These are phyloP conservation scores for Napeogenes sylphis DNA, from an alignment of 2,888 invertebrate species.

Conservation along the genomic window DNA sequence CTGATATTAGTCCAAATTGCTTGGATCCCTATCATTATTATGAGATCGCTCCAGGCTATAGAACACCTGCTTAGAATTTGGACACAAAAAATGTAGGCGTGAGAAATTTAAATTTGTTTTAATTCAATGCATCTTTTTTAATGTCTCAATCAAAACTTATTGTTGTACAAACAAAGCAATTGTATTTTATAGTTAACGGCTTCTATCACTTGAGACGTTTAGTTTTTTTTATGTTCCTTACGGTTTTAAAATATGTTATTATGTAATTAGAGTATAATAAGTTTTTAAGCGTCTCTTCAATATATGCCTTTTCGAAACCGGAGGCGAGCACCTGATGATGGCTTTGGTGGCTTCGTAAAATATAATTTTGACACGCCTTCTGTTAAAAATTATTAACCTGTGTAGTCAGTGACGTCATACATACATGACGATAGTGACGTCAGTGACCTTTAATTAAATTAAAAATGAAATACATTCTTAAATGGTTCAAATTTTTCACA, in stretches of 20 bases:
- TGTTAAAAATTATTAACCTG: conserved; percentile 22
- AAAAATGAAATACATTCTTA: not conserved
- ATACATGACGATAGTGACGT: not conserved
- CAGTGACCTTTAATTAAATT: conserved; percentile 4
- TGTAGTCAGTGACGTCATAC: conserved; percentile 1
- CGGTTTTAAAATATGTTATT: not conserved
- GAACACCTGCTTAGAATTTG: conserved; percentile 45
- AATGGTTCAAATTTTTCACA: not conserved
- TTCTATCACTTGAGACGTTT: conserved; percentile 13
- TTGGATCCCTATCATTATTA: conserved; percentile 69
- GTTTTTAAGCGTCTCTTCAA: not conserved
- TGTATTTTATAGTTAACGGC: conserved; percentile 29
- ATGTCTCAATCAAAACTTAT: conserved; percentile 50
- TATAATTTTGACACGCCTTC: conserved; percentile 15
- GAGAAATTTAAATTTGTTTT: conserved; percentile 52
- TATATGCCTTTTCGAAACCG: not conserved
- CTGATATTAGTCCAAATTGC: conserved; percentile 43
- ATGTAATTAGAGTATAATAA: not conserved
- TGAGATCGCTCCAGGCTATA: conserved; percentile 62
- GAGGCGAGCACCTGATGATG: not conserved
- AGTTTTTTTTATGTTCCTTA: not conserved
- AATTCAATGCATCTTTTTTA: conserved; percentile 47
- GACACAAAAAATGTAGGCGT: conserved; percentile 51
- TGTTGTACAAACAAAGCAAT: conserved; percentile 22
- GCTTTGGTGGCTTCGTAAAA: not conserved